Base-by-base conservation (phyloP, 2,888 invertebrate genomes). In the Serripes groenlandicus region DNA sequence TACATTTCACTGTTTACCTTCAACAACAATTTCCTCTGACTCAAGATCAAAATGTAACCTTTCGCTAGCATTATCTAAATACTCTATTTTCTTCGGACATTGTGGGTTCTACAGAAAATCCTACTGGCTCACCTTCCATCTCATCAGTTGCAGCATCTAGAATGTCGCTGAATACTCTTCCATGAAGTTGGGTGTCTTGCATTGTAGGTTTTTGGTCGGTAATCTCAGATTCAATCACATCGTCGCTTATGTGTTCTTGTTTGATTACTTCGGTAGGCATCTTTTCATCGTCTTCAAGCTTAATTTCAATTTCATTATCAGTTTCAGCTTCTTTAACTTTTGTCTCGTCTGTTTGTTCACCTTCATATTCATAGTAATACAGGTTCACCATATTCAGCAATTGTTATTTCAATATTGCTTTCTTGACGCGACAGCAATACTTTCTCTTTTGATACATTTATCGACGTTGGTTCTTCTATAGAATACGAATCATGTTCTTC, bases 71-170 rank as follows among this genome's bases (percentile, higher is more conserved):
- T 54, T 58, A 35, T 75, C 71, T 62, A 52, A 37, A 73, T 85
- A 73, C 52, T 90, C 89, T 81, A 73, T 84, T 80, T 75, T 83
- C 83, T 66, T 86, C 84, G 30, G 85, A 85, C 11, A 75, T 75
- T 37, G 66, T 64, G 58, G 78, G 77, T 54, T 80, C 79, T 26
- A 86, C 88, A 60, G 87, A 85, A 75, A 89, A 89, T 34, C 83
- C 88, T 9, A 87, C 79, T 1, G 89, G 89, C 58, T 82, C 82
- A 35, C 89, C 90, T 56, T 83, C 89, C 85, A 89, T 86, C 83
- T 91, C 91, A 66, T 90, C 90, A 78, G 89, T 90, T 62, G 91
- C 90, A 35, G 86, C 87, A 58, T 81, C 73, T 30, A 86, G 75
- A 9, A 89, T 84, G 15, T 80, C 76, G 70, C 85, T 81, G n/a